Percentiles rank a stretch among this genome's conserved stretches.
Evolutionary conservation across 2,113 vertebrate genomes (phyloP).

Genomic region (Crotalus tigris): DNA sequence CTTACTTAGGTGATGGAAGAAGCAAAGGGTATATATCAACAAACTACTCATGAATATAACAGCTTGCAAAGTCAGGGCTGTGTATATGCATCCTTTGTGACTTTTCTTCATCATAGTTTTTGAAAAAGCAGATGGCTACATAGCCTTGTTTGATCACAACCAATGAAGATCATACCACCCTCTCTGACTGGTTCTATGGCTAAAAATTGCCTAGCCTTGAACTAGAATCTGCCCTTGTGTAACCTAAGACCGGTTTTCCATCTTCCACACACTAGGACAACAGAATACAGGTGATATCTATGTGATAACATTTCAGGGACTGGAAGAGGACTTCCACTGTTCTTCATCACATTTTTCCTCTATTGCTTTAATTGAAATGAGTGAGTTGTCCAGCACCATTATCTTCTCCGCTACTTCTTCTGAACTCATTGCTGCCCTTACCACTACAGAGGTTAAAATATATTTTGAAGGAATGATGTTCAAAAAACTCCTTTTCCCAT

Average conservation of each 20-base stretch:
- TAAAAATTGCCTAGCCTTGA: neutral
- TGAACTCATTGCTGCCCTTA: neutral
- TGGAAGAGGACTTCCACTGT: neutral
- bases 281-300: neutral
- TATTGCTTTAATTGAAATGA: neutral
- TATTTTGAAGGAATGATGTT: neutral
- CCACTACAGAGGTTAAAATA: neutral
- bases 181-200: neutral
- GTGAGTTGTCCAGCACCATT: neutral
- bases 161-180: neutral
- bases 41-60: neutral
- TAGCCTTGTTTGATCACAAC: neutral
- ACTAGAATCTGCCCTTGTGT: neutral
- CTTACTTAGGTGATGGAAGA: neutral
- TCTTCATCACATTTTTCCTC: neutral
- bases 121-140: neutral
- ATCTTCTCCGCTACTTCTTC: neutral
- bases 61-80: neutral
- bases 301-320: neutral
- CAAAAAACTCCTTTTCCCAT: neutral
- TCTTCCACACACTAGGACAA: neutral
- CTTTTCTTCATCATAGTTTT: neutral
- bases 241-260: neutral
- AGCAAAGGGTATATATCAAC: neutral
- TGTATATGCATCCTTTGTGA: neutral